Conservation (phyloP, 2,888 invertebrate species). For the Melipona beecheii region DNA sequence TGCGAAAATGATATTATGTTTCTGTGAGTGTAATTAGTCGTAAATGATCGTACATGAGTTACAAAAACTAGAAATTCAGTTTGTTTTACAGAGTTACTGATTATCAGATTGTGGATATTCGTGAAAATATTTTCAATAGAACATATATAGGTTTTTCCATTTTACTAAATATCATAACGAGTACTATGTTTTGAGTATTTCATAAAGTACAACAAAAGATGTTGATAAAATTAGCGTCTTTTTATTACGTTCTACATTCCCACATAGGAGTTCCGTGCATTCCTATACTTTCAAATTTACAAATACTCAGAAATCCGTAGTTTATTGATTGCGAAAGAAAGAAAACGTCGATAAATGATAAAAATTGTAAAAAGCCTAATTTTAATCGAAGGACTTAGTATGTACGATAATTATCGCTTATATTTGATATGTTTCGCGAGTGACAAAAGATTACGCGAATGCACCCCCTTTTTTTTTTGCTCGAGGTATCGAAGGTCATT, state of each 20-base stretch:
- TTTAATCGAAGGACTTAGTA: not conserved
- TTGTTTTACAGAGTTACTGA: not conserved
- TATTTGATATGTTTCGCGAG: not conserved
- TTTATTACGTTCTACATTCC: too few species aligned
- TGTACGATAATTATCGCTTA: not conserved
- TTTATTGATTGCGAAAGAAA: not conserved
- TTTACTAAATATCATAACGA: not conserved
- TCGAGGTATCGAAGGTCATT: constrained; percentile 37
- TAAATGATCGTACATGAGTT: not conserved
- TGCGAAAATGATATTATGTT: not conserved
- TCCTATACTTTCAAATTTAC: not conserved
- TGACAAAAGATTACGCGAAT: not conserved
- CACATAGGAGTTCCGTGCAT: too few species aligned
- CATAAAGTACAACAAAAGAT: not conserved
- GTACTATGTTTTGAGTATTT: not conserved
- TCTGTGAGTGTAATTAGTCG: not conserved
- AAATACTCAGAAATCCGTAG: too few species aligned
- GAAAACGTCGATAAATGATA: not conserved
- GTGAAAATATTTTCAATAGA: not conserved
- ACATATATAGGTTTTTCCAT: too few species aligned
- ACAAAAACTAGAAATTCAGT: not conserved
- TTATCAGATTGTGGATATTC: not conserved
- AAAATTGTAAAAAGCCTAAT: constrained; percentile 14
- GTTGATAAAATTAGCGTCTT: not conserved
- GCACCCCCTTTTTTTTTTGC: not conserved